Evolutionary conservation across 2,888 invertebrate species (phyloP).

Genomic region (Luperina testacea): DNA sequence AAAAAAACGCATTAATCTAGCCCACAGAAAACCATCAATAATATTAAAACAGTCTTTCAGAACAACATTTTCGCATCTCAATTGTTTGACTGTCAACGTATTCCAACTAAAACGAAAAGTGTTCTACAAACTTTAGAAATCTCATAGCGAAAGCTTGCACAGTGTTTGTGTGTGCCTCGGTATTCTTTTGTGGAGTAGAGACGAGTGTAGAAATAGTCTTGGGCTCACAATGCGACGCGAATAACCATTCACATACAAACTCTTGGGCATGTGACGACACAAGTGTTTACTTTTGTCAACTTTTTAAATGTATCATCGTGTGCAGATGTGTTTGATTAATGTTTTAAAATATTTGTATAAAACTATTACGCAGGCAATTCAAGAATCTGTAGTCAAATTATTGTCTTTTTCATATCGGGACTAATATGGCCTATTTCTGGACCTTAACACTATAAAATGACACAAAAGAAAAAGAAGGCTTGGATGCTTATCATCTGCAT

Average conservation of each 20-base stretch:
- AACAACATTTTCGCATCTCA: conserved; percentile 32
- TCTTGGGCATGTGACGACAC: conserved; percentile 45
- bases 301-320: conserved; percentile 42
- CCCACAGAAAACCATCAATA: conserved; percentile 17
- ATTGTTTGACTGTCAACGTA: conserved; percentile 51
- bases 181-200: conserved; percentile 66
- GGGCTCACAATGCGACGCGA: conserved; percentile 64
- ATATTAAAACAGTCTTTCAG: conserved; percentile 34
- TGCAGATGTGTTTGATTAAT: not conserved
- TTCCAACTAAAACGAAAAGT: conserved; percentile 58
- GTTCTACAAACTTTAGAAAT: conserved; percentile 65
- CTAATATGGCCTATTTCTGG: not conserved
- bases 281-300: conserved; percentile 55
- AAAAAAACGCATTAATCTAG: not conserved
- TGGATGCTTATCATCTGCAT: not conserved
- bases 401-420: not conserved
- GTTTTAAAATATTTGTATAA: not conserved
- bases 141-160: conserved; percentile 60
- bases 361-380: not conserved
- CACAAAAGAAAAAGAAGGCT: not conserved
- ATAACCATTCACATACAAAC: conserved; percentile 62
- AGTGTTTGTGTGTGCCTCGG: conserved; percentile 57
- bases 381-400: not conserved
- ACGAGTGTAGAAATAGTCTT: conserved; percentile 66
- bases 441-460: too few species aligned